A percentile compares a stretch with the other conserved stretches of the same genome.
These are phyloP conservation scores for Tuta absoluta DNA, from an alignment of 2,888 invertebrate species.

Conservation along the genomic window DNA sequence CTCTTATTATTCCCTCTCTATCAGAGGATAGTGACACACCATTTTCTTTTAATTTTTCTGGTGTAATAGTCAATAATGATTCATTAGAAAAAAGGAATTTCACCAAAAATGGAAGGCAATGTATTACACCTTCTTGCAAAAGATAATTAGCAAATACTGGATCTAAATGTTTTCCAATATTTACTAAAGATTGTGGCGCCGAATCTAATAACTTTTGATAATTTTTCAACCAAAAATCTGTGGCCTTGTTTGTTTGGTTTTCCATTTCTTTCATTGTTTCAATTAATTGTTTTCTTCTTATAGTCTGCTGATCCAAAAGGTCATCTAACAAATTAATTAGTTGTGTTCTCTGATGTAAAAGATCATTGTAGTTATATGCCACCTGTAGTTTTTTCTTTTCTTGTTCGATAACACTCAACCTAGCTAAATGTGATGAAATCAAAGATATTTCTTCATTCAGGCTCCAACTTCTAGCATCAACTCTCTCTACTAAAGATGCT, in stretches of 20 bases:
- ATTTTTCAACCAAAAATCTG: conserved; percentile 89
- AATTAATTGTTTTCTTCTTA: conserved; percentile 83
- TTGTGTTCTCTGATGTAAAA: conserved; percentile 84
- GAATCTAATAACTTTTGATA: conserved; percentile 91
- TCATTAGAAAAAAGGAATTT: conserved; percentile 79
- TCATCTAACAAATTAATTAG: conserved; percentile 85
- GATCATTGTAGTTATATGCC: conserved; percentile 85
- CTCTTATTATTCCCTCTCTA: conserved; percentile 82
- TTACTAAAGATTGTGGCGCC: conserved; percentile 84
- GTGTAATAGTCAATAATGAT: conserved; percentile 75
- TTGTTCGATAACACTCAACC: conserved; percentile 86
- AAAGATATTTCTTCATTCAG: conserved; percentile 87
- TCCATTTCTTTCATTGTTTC: conserved; percentile 88
- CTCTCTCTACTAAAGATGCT: conserved; percentile 85
- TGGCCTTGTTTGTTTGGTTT: conserved; percentile 68
- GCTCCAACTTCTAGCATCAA: conserved; percentile 88
- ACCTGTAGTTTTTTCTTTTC: conserved; percentile 85
- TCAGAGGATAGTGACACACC: conserved; percentile 81
- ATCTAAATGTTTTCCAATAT: conserved; percentile 83
- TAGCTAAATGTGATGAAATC: conserved; percentile 86
- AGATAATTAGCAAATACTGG: conserved; percentile 85
- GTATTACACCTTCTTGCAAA: conserved; percentile 86
- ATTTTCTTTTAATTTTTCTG: conserved; percentile 79
- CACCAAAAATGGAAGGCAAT: conserved; percentile 88
- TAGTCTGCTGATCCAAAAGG: conserved; percentile 85